Percentiles rank a stretch among this genome's conserved stretches.
These are phyloP conservation scores for Cetoscarus ocellatus DNA, from an alignment of 2,797 vertebrate species.

Conservation along the genomic window DNA sequence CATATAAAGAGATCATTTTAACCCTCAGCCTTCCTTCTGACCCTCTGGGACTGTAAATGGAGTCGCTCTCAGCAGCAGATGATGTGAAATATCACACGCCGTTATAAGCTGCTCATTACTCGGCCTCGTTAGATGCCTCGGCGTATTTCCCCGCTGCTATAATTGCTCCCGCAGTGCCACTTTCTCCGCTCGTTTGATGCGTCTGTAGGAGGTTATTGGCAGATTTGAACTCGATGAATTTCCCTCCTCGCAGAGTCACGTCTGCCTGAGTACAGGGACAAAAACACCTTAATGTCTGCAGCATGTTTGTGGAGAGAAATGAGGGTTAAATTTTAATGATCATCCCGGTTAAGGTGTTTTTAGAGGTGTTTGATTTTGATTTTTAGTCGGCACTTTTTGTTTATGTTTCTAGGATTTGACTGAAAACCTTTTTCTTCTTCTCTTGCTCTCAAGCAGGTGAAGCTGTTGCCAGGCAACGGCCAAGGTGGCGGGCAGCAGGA, in stretches of 20 bases:
- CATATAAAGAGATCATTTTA: conserved; percentile 10
- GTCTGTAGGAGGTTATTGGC: conserved; percentile 49
- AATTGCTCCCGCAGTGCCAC: conserved; percentile 70
- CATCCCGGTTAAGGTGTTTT: neutral
- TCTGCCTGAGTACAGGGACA: conserved; percentile 5
- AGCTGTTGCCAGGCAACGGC: conserved; percentile 85
- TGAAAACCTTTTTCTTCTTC: conserved; percentile 4
- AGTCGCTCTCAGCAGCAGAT: conserved; percentile 41
- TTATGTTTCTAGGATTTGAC: neutral
- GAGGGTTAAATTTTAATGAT: neutral
- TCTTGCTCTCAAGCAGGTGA: conserved; percentile 74
- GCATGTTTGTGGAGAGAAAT: neutral
- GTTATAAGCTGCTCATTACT: conserved; percentile 61
- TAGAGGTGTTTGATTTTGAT: neutral
- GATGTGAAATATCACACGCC: conserved; percentile 54
- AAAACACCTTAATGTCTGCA: neutral
- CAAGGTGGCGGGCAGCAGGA: conserved; percentile 55
- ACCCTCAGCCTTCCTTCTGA: conserved; percentile 27
- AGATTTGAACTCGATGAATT: conserved; percentile 42
- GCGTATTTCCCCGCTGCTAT: conserved; percentile 39
- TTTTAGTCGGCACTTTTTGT: neutral
- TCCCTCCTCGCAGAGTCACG: conserved; percentile 5
- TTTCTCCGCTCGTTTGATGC: conserved; percentile 29
- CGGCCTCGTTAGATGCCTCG: conserved; percentile 36
- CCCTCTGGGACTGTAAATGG: conserved; percentile 47